Percentiles rank a stretch among this genome's conserved stretches.
phyloP scores from a whole-genome alignment of 2,797 vertebrate genomes.

The Acanthopagrus latus region DNA sequence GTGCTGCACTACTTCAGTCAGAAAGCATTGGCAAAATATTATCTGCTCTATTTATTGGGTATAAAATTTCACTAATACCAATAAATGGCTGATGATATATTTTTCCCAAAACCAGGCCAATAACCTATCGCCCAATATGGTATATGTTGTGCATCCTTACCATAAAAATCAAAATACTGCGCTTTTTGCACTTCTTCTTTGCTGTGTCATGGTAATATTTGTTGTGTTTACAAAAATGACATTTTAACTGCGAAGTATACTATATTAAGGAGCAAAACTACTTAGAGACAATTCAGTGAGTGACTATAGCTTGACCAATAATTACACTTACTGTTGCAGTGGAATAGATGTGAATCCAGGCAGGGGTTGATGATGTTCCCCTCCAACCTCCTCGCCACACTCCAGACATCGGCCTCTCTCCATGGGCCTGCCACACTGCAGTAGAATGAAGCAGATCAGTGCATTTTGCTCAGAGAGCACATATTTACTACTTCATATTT shows the following conservation, averaged over 20 bases:
- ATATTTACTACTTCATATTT: background rate
- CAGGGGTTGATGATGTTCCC: background rate
- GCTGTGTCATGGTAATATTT: background rate
- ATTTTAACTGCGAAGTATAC: background rate
- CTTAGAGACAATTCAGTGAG: background rate
- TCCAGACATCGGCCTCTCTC: constrained; percentile 78
- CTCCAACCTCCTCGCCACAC: constrained; percentile 81
- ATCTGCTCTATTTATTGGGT: no score
- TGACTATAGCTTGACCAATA: background rate
- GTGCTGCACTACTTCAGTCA: no score
- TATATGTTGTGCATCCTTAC: no score
- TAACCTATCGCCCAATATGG: no score
- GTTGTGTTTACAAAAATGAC: background rate
- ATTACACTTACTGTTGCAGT: constrained; percentile 31
- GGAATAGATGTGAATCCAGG: constrained; percentile 35
- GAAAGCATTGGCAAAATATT: no score
- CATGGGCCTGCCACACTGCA: constrained; percentile 89
- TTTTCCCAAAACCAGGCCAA: no score
- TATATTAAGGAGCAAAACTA: background rate
- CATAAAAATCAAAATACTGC: background rate
- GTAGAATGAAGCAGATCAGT: background rate
- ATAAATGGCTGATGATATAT: no score
- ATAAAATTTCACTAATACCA: no score
- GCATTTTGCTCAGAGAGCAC: background rate
- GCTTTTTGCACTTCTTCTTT: background rate